phyloP scores from a whole-genome alignment of 2,113 vertebrate genomes.

The Heptranchias perlo region DNA sequence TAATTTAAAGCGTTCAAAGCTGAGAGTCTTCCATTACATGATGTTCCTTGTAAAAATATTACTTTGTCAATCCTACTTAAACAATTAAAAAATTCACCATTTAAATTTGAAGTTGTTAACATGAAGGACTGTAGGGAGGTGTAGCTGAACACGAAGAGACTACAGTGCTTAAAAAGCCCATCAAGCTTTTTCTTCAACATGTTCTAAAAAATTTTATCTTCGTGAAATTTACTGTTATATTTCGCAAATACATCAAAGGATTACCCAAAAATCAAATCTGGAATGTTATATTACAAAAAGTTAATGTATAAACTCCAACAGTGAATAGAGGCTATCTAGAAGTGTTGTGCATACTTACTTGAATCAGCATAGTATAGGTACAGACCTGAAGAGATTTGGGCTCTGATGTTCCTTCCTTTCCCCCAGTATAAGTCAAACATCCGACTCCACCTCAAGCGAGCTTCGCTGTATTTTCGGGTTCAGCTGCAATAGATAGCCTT shows the following conservation, averaged over 20 bases:
- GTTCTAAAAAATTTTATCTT: not conserved
- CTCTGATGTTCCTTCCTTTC: too few species aligned
- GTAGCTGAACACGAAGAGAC: not conserved
- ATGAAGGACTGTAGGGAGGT: not conserved
- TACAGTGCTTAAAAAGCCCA: not conserved
- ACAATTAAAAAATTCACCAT: not conserved
- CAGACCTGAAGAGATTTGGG: too few species aligned
- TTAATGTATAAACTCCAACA: too few species aligned
- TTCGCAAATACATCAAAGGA: not conserved
- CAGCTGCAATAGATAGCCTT: not conserved
- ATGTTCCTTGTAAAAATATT: not conserved
- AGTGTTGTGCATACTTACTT: too few species aligned
- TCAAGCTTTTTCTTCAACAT: not conserved
- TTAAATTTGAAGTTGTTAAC: not conserved
- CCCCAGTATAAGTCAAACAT: too few species aligned
- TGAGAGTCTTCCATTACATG: not conserved
- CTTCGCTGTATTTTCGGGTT: too few species aligned
- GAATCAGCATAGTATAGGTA: too few species aligned
- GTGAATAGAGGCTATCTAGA: too few species aligned
- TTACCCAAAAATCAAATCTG: too few species aligned
- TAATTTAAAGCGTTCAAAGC: not conserved
- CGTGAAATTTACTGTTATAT: not conserved
- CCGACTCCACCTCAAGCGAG: too few species aligned
- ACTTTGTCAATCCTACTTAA: not conserved
- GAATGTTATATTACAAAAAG: too few species aligned